phyloP scores from a whole-genome alignment of 1,140 invertebrate genomes.

The Augochlora pura region DNA sequence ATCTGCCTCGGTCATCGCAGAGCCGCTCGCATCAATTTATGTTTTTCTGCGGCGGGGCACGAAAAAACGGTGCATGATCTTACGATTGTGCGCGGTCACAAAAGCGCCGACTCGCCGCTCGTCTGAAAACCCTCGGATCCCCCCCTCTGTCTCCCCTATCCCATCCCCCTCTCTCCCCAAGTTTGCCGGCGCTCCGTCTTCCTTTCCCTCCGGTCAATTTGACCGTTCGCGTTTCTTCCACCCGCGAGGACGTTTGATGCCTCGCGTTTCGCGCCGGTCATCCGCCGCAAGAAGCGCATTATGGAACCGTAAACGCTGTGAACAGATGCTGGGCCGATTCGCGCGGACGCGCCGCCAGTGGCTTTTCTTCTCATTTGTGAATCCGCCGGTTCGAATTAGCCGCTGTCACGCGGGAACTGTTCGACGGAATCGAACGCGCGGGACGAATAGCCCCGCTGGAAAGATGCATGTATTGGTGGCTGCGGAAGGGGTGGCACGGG shows the following conservation, averaged over 20 bases:
- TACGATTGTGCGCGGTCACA: slow-evolving; percentile 75
- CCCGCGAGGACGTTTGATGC: slow-evolving; percentile 70
- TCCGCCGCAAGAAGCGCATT: slow-evolving; percentile 72
- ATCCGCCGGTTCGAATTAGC: neutral
- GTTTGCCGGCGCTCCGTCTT: slow-evolving; percentile 47
- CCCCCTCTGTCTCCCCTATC: too few relatives aligned
- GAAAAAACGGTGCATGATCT: slow-evolving; percentile 75
- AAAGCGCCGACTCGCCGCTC: slow-evolving; percentile 75
- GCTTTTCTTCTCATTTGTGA: slow-evolving; percentile 2
- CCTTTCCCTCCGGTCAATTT: slow-evolving; percentile 32
- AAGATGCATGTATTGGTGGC: too few relatives aligned
- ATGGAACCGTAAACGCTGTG: slow-evolving; percentile 74
- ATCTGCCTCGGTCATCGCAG: slow-evolving; percentile 52
- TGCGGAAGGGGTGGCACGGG: too few relatives aligned
- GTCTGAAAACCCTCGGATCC: slow-evolving; percentile 70
- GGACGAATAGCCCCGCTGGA: too few relatives aligned
- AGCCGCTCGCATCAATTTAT: slow-evolving; percentile 76
- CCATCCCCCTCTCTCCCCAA: too few relatives aligned
- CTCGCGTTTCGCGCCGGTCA: slow-evolving; percentile 68
- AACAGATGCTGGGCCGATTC: slow-evolving; percentile 64
- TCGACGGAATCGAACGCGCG: neutral
- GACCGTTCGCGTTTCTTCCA: slow-evolving; percentile 50
- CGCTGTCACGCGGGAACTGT: neutral
- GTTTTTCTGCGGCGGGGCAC: slow-evolving; percentile 66
- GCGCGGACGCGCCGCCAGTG: neutral